A percentile compares a stretch with the other conserved stretches of the same genome.
Evolutionary conservation across 1,140 invertebrate species (phyloP).

Genomic region (Scaptomyza graminum): DNA sequence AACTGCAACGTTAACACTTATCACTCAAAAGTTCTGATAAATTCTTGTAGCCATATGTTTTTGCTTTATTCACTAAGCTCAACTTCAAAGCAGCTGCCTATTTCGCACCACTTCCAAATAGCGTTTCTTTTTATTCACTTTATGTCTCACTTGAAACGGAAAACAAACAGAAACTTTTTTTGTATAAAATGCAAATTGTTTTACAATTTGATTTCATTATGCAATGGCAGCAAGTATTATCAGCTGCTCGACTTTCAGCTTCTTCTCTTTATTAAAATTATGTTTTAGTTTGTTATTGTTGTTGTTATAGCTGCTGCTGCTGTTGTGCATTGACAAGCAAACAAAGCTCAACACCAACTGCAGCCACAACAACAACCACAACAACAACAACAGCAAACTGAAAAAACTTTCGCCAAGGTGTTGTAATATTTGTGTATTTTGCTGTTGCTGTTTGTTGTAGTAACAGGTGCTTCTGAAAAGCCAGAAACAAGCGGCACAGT

Average conservation of each 20-base stretch:
- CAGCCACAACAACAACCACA: conserved; percentile 36
- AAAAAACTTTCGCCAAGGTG: conserved; percentile 63
- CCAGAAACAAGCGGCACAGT: conserved; percentile 45
- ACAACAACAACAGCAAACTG: conserved; percentile 5
- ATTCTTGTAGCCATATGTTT: not conserved
- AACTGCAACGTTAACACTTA: too few species aligned
- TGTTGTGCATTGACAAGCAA: conserved; percentile 70
- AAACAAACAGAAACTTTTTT: conserved; percentile 58
- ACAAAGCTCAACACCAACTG: conserved; percentile 61
- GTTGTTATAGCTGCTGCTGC: conserved; percentile 7
- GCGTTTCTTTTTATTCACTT: not conserved
- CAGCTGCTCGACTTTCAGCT: conserved; percentile 36
- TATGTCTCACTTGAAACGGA: not conserved
- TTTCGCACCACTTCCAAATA: not conserved
- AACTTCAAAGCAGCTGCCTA: not conserved
- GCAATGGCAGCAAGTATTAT: conserved; percentile 53
- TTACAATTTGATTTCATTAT: conserved; percentile 72
- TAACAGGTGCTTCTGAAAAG: conserved; percentile 60
- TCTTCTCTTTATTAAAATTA: conserved; percentile 23
- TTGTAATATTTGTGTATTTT: conserved; percentile 48
- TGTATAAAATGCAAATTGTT: conserved; percentile 77
- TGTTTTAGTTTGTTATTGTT: conserved; percentile 22
- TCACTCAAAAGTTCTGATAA: too few species aligned
- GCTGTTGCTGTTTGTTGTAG: conserved; percentile 30
- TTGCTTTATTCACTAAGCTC: not conserved